Conservation (phyloP, 2,888 invertebrate species). For the Oxyteleia sp. region DNA sequence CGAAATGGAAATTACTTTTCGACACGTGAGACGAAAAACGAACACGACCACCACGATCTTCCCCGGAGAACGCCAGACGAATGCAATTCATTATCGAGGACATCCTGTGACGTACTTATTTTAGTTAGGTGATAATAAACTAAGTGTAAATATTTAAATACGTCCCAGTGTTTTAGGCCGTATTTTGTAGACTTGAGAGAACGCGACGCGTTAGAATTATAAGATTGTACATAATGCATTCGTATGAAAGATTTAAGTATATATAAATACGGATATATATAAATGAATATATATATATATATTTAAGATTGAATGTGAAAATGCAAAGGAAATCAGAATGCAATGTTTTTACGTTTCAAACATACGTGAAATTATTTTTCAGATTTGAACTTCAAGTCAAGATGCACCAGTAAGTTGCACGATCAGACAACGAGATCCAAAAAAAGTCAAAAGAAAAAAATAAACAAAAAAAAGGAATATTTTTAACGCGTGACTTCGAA, state of each 20-base stretch:
- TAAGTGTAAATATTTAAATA: slow-evolving; percentile 73
- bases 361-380: slow-evolving; percentile 70
- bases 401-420: slow-evolving; percentile 54
- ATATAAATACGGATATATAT: slow-evolving; percentile 51
- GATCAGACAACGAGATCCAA: slow-evolving; percentile 33
- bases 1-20: not conserved
- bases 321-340: slow-evolving; percentile 35
- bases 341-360: slow-evolving; percentile 57
- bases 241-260: slow-evolving; percentile 62
- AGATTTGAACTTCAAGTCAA: slow-evolving; percentile 63
- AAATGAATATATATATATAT: slow-evolving; percentile 47
- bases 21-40: slow-evolving; percentile 1
- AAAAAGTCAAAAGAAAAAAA: not conserved
- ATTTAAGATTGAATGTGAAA: slow-evolving; percentile 64
- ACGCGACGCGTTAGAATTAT: slow-evolving; percentile 37
- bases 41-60: slow-evolving; percentile 40
- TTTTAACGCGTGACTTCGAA: slow-evolving; percentile 1
- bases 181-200: slow-evolving; percentile 69
- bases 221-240: slow-evolving; percentile 70
- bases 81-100: slow-evolving; percentile 36
- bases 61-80: slow-evolving; percentile 37
- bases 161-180: slow-evolving; percentile 72
- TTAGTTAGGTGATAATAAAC: slow-evolving; percentile 69
- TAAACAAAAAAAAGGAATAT: slow-evolving; percentile 9
- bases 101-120: slow-evolving; percentile 61